phyloP scores from a whole-genome alignment of 1,140 invertebrate genomes.

The Eueides isabella region DNA sequence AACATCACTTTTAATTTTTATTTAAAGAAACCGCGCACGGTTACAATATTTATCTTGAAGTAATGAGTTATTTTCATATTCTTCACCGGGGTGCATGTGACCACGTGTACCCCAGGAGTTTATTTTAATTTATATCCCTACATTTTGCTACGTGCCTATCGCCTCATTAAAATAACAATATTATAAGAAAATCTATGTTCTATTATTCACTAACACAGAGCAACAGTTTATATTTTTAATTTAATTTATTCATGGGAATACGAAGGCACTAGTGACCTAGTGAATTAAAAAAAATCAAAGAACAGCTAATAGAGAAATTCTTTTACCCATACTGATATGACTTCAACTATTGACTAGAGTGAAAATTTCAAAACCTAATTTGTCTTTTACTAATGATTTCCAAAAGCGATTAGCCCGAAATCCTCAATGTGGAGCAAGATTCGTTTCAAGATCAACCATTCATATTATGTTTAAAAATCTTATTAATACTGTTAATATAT shows the following conservation, averaged over 20 bases:
- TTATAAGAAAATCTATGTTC: conserved; percentile 51
- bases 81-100: not conserved
- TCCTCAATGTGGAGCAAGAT: conserved; percentile 31
- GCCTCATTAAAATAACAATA: conserved; percentile 28
- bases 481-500: conserved; percentile 59
- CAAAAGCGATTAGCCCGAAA: conserved; percentile 38
- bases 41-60: not conserved
- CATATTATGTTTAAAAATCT: conserved; percentile 52
- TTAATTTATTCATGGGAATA: conserved; percentile 12
- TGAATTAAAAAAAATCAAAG: conserved; percentile 43
- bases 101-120: not conserved
- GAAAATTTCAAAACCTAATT: conserved; percentile 57
- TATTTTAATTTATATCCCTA: not conserved
- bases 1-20: not conserved
- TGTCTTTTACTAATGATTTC: conserved; percentile 58
- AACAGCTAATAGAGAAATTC: conserved; percentile 31
- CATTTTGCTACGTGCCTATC: conserved; percentile 45
- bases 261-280: conserved; percentile 77
- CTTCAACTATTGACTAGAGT: conserved; percentile 68
- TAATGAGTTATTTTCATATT: not conserved
- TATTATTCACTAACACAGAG: conserved; percentile 75
- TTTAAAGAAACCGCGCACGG: not conserved
- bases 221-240: conserved; percentile 46
- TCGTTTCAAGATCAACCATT: conserved; percentile 29
- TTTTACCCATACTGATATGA: conserved; percentile 69